phyloP scores from a whole-genome alignment of 2,888 invertebrate genomes.

The Meandrusa payeni region DNA sequence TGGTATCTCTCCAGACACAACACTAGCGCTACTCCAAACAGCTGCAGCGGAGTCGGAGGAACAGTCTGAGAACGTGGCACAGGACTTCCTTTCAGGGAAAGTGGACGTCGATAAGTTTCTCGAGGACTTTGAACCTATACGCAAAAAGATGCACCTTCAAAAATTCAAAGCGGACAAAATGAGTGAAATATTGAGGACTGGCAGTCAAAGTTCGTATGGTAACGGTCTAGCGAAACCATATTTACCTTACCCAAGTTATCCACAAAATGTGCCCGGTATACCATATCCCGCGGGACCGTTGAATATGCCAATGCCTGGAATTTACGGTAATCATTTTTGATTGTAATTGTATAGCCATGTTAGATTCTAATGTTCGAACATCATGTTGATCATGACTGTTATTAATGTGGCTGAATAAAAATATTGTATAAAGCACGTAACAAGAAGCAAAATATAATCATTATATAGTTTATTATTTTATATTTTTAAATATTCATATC shows the following conservation, averaged over 20 bases:
- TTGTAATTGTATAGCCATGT: constrained; percentile 1
- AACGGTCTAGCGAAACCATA: constrained; percentile 66
- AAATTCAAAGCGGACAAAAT: constrained; percentile 97
- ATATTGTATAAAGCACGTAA: neutral
- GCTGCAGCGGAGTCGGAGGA: constrained; percentile 96
- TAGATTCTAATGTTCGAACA: neutral
- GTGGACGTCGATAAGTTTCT: constrained; percentile 90
- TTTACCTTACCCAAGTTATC: constrained; percentile 65
- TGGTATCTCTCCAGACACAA: constrained; percentile 90
- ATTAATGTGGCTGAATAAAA: neutral
- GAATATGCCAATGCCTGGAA: constrained; percentile 89
- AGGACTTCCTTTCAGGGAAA: constrained; percentile 88
- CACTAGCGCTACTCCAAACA: constrained; percentile 93
- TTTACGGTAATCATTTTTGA: constrained; percentile 72
- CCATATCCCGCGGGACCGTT: constrained; percentile 88
- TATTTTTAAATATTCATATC: no score
- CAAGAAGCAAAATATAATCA: neutral
- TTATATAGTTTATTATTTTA: neutral
- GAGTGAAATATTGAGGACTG: constrained; percentile 83
- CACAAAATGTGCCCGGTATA: constrained; percentile 80
- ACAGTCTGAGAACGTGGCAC: constrained; percentile 91
- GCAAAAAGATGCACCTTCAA: constrained; percentile 82
- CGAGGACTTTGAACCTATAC: constrained; percentile 88
- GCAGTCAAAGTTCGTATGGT: constrained; percentile 55
- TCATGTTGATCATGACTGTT: constrained; percentile 4